These are phyloP conservation scores for Stegostoma tigrinum DNA, from an alignment of 2,113 vertebrate genomes.

Conservation along the genomic window DNA sequence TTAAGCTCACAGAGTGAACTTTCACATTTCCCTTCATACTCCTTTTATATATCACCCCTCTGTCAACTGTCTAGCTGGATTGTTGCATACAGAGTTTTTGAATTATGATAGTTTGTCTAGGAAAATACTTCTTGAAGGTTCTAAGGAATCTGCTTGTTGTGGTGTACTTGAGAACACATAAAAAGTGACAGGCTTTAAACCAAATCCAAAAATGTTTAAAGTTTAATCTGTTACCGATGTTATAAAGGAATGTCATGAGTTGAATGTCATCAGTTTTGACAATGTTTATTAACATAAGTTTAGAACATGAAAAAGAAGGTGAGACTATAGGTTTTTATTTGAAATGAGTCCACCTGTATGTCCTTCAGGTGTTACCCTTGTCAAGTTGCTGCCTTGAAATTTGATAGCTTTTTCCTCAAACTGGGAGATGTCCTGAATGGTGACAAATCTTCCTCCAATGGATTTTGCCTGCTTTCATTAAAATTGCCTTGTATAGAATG, in stretches of 20 bases:
- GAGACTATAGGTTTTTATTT: not conserved
- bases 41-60: not conserved
- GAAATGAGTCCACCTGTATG: not conserved
- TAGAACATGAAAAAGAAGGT: not conserved
- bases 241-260: not conserved
- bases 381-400: not conserved
- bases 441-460: not conserved
- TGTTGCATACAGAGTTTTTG: not conserved
- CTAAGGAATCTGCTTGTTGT: not conserved
- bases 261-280: not conserved
- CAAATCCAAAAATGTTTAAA: not conserved
- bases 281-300: not conserved
- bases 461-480: not conserved
- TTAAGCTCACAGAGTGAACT: not conserved
- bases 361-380: not conserved
- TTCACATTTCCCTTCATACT: not conserved
- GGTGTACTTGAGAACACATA: not conserved
- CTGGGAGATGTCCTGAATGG: not conserved
- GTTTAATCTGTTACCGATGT: not conserved
- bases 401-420: not conserved
- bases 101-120: not conserved
- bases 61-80: not conserved
- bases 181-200: not conserved
- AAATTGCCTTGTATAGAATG: not conserved
- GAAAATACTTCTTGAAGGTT: not conserved